Base-by-base conservation (phyloP, 2,113 vertebrate genomes). In the Cephalopterus ornatus region DNA sequence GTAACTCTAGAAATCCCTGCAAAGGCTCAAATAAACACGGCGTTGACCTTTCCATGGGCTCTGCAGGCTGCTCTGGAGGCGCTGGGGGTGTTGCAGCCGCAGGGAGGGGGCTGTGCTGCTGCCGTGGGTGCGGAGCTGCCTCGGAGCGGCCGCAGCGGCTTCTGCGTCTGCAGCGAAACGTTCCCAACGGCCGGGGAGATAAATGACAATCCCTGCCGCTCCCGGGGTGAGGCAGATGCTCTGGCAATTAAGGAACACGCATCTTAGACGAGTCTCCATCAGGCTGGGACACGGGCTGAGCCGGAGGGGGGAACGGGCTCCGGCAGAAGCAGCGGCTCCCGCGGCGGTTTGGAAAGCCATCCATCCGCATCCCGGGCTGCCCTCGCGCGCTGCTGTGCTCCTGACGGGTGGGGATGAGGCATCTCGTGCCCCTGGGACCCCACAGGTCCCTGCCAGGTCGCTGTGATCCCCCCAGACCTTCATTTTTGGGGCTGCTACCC, bases 341-440 rank as follows among this genome's bases (percentile, higher is more conserved):
- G 33, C 24, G 67, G 22, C n/a, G 12, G 28, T 8, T 11, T 37
- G 52, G 21, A 68, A 65, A 72, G 0, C 2, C 53, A 26, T 17
- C 33, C 17, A 1, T 18, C 56, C 19, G 4, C 44, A 10, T 5
- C 47, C 46, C 0, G 3, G 20, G 66, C 44, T 56, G 39, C 20
- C 27, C 22, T 24, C 6, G 15, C 0, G 0, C 4, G 4, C 21
- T 5, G 37, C 62, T 2, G 13, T 18, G 21, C 61, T 62, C n/a
- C 58, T 39, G 52, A 14, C 0, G 1, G 3, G 5, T 1, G 53
- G 26, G 53, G 26, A 55, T 0, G 0, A 16, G 30, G 35, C 35
- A 58, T 12, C 44, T 56, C 1, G 0, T 11, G 52, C 8, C 27
- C 46, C 28, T 22, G 32, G 33, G 19, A n/a, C 17, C 21, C 30